These are phyloP conservation scores for Canis aureus DNA, from an alignment of 2,113 vertebrate genomes.

Conservation along the genomic window DNA sequence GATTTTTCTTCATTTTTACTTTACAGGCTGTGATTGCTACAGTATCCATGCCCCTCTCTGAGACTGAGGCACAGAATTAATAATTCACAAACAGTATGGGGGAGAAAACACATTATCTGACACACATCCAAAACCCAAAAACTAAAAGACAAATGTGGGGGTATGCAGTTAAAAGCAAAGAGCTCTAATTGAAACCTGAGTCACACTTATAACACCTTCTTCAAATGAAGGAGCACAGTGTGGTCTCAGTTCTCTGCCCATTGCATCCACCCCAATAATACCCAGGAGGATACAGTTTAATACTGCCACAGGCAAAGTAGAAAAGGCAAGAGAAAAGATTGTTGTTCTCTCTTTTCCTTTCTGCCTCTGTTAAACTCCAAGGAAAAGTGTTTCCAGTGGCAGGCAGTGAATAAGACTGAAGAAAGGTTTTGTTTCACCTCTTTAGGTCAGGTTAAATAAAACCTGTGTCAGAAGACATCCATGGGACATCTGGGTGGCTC, in stretches of 20 bases:
- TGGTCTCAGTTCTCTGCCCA: background rate
- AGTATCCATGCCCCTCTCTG: background rate
- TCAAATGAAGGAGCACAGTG: background rate
- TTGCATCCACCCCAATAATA: background rate
- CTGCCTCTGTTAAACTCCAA: background rate
- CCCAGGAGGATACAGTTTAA: background rate
- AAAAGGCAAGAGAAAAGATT: conserved; percentile 1
- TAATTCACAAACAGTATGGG: background rate
- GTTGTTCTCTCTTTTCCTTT: background rate
- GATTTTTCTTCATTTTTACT: background rate
- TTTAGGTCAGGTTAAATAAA: conserved; percentile 11
- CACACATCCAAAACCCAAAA: background rate
- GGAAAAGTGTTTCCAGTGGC: background rate
- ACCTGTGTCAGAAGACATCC: background rate
- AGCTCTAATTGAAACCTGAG: background rate
- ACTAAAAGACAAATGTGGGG: background rate
- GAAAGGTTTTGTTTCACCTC: background rate
- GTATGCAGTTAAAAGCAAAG: background rate
- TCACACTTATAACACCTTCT: background rate
- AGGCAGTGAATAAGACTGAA: background rate
- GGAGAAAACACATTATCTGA: background rate
- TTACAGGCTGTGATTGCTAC: background rate
- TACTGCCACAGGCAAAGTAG: background rate
- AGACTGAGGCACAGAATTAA: background rate
- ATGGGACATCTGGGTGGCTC: too few species aligned